Base-by-base conservation (phyloP, 2,888 invertebrate species). In the Cheilosia vernalis region DNA sequence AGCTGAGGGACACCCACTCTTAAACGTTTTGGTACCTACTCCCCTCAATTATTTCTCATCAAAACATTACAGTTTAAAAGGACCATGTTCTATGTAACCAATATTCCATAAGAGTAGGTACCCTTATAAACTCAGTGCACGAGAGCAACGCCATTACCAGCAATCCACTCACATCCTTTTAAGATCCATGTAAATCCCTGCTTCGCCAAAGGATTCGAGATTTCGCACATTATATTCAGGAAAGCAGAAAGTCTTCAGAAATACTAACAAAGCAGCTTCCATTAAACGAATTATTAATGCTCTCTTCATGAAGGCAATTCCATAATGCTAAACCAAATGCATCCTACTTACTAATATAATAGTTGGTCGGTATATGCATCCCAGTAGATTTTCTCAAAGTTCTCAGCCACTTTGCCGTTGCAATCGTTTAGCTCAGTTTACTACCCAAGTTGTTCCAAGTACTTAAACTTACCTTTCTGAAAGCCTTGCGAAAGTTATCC, bases 401-500 rank as follows among this genome's bases (percentile, higher is more conserved):
- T 27, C 19, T 17, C 17, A 10, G 30, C 17, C 13, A 37, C 37
- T 37, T 37, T 37, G 37, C 21, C 56, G 10, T 37, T 40, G 4
- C 7, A 19, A 37, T n/a, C 21, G 5, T 44, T 17, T 9, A 7
- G 17, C n/a, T 17, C 27, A 27, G n/a, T 19, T 33, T 17, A 24
- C 30, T 30, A 17, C 17, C 13, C 30, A 64, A 49, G 33, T 15
- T 27, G 33, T 6, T 19, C 21, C 9, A 49, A 37, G 7, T 24
- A 63, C 42, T 33, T 56, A 9, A 70, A 87, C 88, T 89, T 87
- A 92, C 94, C 92, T 95, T 94, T 83, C 94, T 94, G 91, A 98
- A 98, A 24, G 97, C 98, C 90, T 97, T 96, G 88, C 98, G 94
- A 93, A 98, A 98, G 93, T 98, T 98, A 89, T 98, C 98, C 1